Evolutionary conservation across 2,888 invertebrate species (phyloP).

Genomic region (Nephrotoma guestfalica): DNA sequence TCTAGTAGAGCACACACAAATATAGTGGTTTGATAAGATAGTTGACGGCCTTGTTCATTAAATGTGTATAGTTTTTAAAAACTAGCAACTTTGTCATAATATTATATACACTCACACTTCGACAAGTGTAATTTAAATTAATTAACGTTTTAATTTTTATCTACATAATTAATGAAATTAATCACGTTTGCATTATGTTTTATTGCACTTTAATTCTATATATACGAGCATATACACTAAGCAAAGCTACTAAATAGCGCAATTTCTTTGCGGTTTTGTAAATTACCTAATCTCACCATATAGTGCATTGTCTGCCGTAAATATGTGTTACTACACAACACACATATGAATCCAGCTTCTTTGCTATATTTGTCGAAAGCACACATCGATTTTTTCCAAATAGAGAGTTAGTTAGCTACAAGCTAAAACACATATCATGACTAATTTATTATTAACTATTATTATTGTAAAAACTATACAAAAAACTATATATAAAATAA

Average conservation of each 20-base stretch:
- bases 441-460: not conserved
- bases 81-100: not conserved
- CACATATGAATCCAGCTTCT: not conserved
- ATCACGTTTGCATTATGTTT: not conserved
- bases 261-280: not conserved
- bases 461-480: not conserved
- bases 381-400: not conserved
- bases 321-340: not conserved
- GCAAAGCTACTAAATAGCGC: not conserved
- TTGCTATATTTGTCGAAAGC: not conserved
- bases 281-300: not conserved
- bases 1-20: not conserved
- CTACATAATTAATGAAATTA: not conserved
- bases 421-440: not conserved
- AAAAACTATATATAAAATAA: not conserved
- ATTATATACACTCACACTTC: not conserved
- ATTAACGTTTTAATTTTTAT: not conserved
- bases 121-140: not conserved
- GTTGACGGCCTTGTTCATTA: not conserved
- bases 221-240: not conserved
- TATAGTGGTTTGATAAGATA: not conserved
- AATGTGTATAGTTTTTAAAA: not conserved
- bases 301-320: not conserved
- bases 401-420: not conserved
- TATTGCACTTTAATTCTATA: not conserved